These are phyloP conservation scores for Sebastes trivittatus DNA, from an alignment of 2,797 vertebrate species.

Conservation along the genomic window DNA sequence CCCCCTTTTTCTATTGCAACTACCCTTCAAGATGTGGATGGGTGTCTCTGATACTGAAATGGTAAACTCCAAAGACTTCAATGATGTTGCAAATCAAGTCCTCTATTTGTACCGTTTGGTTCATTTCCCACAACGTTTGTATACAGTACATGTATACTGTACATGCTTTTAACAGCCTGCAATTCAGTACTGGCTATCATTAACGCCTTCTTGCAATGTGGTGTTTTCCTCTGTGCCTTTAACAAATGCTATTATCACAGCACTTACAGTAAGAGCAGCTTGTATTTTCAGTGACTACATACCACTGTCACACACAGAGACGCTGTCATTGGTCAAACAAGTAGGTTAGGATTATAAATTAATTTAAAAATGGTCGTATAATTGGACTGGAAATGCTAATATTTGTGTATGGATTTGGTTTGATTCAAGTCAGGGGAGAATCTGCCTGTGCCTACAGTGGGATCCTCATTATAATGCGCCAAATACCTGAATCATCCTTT, in stretches of 20 bases:
- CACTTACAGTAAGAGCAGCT: background rate
- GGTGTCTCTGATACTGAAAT: background rate
- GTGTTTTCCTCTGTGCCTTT: conserved; percentile 17
- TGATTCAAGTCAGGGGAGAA: background rate
- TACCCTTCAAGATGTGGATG: background rate
- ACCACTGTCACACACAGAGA: background rate
- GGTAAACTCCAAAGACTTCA: background rate
- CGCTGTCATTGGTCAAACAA: background rate
- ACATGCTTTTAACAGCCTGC: conserved; percentile 19
- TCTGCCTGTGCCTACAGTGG: background rate
- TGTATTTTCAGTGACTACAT: background rate
- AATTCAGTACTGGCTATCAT: background rate
- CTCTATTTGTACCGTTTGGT: background rate
- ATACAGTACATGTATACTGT: background rate
- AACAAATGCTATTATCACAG: conserved; percentile 23
- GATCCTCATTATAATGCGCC: background rate
- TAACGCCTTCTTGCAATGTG: conserved; percentile 25
- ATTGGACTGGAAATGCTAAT: background rate
- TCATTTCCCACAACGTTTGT: background rate
- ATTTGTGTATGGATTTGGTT: background rate
- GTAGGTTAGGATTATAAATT: background rate
- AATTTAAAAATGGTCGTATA: background rate
- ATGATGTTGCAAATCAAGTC: background rate
- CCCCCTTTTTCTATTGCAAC: background rate
- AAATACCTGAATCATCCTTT: background rate